Conservation (phyloP, 2,113 vertebrate genomes). For the Coturnix japonica region DNA sequence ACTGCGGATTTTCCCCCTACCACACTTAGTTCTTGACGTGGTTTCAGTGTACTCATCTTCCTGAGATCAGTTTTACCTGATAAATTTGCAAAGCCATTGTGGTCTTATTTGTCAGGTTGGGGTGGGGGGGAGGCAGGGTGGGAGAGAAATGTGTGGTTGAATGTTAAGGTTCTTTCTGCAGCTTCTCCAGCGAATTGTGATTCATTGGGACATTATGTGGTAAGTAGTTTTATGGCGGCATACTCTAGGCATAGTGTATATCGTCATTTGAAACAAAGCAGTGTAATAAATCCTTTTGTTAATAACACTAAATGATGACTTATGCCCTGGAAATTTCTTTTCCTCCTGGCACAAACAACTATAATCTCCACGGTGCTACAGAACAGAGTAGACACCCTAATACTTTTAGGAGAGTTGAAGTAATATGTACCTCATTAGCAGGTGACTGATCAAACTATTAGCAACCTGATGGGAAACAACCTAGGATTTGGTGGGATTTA, state of each 20-base stretch:
- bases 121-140: not conserved
- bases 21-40: not conserved
- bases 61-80: constrained; percentile 62
- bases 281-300: constrained; percentile 64
- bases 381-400: constrained; percentile 9
- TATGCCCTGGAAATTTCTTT: constrained; percentile 67
- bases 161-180: constrained; percentile 54
- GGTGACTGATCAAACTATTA: constrained; percentile 63
- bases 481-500: constrained; percentile 64
- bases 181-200: constrained; percentile 27
- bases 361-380: constrained; percentile 1
- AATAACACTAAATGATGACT: constrained; percentile 70
- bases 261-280: not conserved
- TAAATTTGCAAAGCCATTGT: constrained; percentile 44
- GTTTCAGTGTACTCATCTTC: constrained; percentile 59
- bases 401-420: constrained; percentile 47
- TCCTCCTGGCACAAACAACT: constrained; percentile 28
- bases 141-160: not conserved
- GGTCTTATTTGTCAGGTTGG: constrained; percentile 64
- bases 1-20: constrained; percentile 21
- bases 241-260: not conserved
- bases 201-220: constrained; percentile 69
- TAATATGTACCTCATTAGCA: constrained; percentile 44
- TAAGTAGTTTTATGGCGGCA: constrained; percentile 23
- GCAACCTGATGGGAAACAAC: not conserved